Evolutionary conservation across 2,797 vertebrate genomes (phyloP).

Genomic region (Cuniculus paca): DNA sequence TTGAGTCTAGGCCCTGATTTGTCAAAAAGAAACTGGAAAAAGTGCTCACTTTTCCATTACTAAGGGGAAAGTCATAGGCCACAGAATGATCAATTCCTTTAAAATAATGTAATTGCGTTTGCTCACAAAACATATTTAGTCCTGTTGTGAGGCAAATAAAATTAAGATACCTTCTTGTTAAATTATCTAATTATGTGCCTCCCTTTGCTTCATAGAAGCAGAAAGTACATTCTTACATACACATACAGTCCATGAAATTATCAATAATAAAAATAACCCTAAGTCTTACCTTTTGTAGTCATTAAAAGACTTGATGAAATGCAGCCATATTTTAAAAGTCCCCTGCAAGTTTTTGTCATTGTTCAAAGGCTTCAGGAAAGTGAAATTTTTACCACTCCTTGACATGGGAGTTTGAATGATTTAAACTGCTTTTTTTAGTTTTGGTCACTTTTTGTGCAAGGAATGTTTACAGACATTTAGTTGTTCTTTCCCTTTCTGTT

Average conservation of each 20-base stretch:
- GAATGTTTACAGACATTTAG: not conserved
- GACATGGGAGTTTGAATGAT: not conserved
- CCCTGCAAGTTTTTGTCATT: slow-evolving; percentile 47
- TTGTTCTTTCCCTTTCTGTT: not conserved
- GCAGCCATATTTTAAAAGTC: slow-evolving; percentile 45
- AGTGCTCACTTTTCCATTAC: not conserved
- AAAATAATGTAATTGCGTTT: slow-evolving; percentile 61
- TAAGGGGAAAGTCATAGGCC: not conserved
- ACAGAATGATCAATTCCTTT: slow-evolving; percentile 21
- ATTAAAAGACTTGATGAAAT: slow-evolving; percentile 55
- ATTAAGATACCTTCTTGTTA: slow-evolving; percentile 39
- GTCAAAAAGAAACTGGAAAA: slow-evolving; percentile 16
- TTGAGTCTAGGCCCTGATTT: not conserved
- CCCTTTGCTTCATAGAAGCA: slow-evolving; percentile 44
- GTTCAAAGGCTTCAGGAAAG: slow-evolving; percentile 37
- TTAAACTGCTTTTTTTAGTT: not conserved
- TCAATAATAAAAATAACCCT: slow-evolving; percentile 42
- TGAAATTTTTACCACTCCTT: not conserved
- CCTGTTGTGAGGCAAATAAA: not conserved
- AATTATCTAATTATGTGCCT: slow-evolving; percentile 45
- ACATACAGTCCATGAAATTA: not conserved
- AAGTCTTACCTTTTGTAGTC: not conserved
- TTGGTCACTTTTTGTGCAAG: not conserved
- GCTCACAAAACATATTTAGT: slow-evolving; percentile 47
- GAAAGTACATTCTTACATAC: slow-evolving; percentile 28